phyloP scores from a whole-genome alignment of 2,888 invertebrate genomes.

The Sphinx pinastri region DNA sequence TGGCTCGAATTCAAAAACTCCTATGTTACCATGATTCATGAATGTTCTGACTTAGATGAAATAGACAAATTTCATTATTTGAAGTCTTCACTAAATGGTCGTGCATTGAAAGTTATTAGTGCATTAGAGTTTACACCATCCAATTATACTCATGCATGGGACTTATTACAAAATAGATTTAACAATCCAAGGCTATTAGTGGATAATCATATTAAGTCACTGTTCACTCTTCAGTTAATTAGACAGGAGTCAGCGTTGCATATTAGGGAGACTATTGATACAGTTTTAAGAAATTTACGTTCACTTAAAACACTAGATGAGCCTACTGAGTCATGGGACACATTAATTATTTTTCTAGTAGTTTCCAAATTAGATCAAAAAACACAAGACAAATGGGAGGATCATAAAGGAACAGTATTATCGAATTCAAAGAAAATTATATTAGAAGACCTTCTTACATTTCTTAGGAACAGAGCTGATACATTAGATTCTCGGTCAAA shows the following conservation, averaged over 20 bases:
- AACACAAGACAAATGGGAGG: constrained; percentile 34
- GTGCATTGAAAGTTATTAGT: neutral
- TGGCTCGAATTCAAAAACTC: neutral
- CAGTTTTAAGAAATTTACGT: constrained; percentile 29
- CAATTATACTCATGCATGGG: constrained; percentile 2
- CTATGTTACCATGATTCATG: neutral
- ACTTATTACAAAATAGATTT: constrained; percentile 22
- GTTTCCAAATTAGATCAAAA: constrained; percentile 29
- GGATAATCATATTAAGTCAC: constrained; percentile 30
- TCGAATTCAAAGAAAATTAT: neutral
- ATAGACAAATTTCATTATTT: neutral
- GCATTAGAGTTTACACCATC: neutral
- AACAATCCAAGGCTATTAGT: constrained; percentile 33
- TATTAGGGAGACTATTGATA: constrained; percentile 29
- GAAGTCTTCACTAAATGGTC: neutral
- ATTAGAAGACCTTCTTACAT: neutral
- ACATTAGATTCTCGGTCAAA: neutral
- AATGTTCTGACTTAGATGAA: neutral
- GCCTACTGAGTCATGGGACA: constrained; percentile 33
- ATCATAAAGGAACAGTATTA: constrained; percentile 25
- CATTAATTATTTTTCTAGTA: constrained; percentile 29
- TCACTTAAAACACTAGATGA: constrained; percentile 30
- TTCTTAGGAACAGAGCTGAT: neutral
- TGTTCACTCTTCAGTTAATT: constrained; percentile 32
- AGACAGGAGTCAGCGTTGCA: constrained; percentile 27